Evolutionary conservation across 2,113 vertebrate species (phyloP), one percentile per base, ranked within the genome.

Genomic region (Ptyas mucosa): DNA sequence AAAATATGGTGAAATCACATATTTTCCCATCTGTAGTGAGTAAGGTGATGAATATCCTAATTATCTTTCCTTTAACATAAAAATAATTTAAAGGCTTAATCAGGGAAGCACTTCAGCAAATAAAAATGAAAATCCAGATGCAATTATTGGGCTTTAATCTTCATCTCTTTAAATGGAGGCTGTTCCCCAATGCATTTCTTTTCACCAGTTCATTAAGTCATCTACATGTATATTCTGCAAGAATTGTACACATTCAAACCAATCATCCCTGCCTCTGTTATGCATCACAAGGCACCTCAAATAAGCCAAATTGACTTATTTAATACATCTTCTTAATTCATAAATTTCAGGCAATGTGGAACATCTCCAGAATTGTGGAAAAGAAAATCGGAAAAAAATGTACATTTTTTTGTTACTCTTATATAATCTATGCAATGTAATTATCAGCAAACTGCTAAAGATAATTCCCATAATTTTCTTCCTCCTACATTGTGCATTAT

Each of bases 401-500:
- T 95, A 93, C 92, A 96, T 94, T 58, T 94, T 96, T 94, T 91
- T 55, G 64, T 93, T 87, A 94, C 81, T 92, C 94, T 96, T 94
- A 95, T 46, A 89, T 96, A 95, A 94, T 92, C 58, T 93, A 23
- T 95, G 57, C 85, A 94, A 91, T 69, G 29, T 43, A 93, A 88
- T 95, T 95, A 93, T 96, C 95, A 89, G 61, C 64, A 95, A 93
- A 94, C 87, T 90, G 55, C 52, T 94, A 90, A 94, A 94, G 94
- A 95, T 94, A 95, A 95, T 89, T 96, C 93, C 95, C 91, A 91
- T 96, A 94, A 96, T 97, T 96, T 96, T 93, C 94, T 96, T 96
- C 90, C 92, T 96, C 95, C 92, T 95, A 93, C 91, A 94, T 94
- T 85, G 54, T 39, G 89, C 34, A 88, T 94, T 94, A 95, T 93